Base-by-base conservation (phyloP, 2,113 vertebrate genomes). In the Erythrocercus mccallii region DNA sequence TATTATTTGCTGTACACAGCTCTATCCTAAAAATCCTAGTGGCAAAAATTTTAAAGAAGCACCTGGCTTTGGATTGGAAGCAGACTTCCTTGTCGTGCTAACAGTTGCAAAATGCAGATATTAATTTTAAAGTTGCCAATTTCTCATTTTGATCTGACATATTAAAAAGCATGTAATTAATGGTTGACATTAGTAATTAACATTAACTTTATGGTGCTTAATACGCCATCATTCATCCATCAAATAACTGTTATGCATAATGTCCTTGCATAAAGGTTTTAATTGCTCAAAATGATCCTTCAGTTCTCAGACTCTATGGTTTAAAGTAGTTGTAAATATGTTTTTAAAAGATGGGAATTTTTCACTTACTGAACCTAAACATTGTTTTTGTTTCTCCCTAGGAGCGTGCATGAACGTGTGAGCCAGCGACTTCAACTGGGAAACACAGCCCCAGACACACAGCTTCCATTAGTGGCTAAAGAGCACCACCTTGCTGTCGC, bases 401-500 rank as follows among this genome's bases (percentile, higher is more conserved):
- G 98, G 97, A 98, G 97, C 38, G 98, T 98, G 96, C 98, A 99
- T 83, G 97, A 98, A 88, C 98, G 98, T 47, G 94, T 97, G 90
- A 97, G 94, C 96, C 98, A 95, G 96, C 97, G 95, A 86, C 93
- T 96, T 95, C 96, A 88, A 11, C 86, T 35, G 21, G 95, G 96
- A 76, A 97, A 23, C 24, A 11, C 90, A 44, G 97, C 95, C 90
- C 81, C 97, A 65, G 89, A 25, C 1, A 71, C 87, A 22, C 97
- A 98, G 65, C 78, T 96, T 66, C 96, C 93, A 97, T 98, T 94
- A 81, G 97, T 88, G 87, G 98, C 98, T 97, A 99, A 98, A 99
- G 99, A 99, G 98, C 98, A 98, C 98, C 99, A 99, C 98, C 99
- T 99, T 97, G 99, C 98, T 95, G 98, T 98, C 14, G 98, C 99